Evolutionary conservation across 1,140 invertebrate species (phyloP), one percentile per base, ranked within the genome.

Genomic region (Drosophila aff.): DNA sequence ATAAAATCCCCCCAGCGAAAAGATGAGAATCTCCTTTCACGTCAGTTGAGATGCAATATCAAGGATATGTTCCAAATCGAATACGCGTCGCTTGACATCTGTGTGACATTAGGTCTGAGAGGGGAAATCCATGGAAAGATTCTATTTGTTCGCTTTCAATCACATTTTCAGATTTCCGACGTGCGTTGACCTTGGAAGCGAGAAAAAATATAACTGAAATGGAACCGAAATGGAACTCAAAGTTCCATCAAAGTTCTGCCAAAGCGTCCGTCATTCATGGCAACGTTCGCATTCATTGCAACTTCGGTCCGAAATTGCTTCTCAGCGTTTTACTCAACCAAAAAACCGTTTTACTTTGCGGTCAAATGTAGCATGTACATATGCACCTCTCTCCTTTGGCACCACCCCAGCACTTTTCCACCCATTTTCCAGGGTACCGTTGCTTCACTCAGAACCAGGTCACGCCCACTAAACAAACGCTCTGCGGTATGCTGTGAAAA

Each of bases 361-460:
- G 82, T 85, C 82, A 86, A 85, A 84, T 81, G 82, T 84, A 84
- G 78, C 82, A 84, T 84, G 81, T 84, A 83, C 82, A 84, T 81
- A 86, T 84, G 72, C 67, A 61, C 66, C 77, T 44, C 23, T 13
- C 61, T 33, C 36, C 11, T 16, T 15, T 9, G 47, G 23, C 41
- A 10, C n/a, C 46, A 16, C 33, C 38, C 26, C 31, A 4, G 28
- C 33, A 13, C 8, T 55, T 28, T 31, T 40, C 47, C 66, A 53
- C 0, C 67, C 46, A 44, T 38, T 68, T 69, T 69, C 53, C 58
- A 28, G 53, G 46, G 2, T 36, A 26, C 36, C 49, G 16, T 13
- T 23, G 64, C 50, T 28, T 15, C 63, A 55, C 23, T 23, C 55
- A 50, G 67, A 74, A 74, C 71, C 71, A 74, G 71, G 71, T 74